These are phyloP conservation scores for Actinemys pallida DNA, from an alignment of 2,113 vertebrate genomes.

Conservation along the genomic window DNA sequence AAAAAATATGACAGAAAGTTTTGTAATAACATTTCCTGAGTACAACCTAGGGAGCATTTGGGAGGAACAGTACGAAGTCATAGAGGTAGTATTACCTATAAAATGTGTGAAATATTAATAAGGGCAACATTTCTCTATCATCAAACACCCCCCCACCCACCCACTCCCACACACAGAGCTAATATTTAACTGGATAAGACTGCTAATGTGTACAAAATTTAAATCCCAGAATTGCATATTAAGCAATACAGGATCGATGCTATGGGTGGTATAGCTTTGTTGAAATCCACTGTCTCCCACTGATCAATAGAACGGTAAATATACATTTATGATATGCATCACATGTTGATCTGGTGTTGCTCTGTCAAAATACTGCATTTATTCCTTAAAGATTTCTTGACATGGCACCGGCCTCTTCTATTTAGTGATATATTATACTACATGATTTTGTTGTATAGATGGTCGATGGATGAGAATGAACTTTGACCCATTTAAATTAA, in stretches of 20 bases:
- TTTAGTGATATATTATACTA: slow-evolving; percentile 49
- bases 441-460: slow-evolving; percentile 70
- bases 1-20: slow-evolving; percentile 72
- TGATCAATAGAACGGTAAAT: slow-evolving; percentile 21
- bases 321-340: not conserved
- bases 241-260: not conserved
- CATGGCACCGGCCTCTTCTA: slow-evolving; percentile 57
- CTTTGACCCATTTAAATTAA: slow-evolving; percentile 82
- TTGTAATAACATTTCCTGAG: slow-evolving; percentile 80
- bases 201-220: not conserved
- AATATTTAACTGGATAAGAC: slow-evolving; percentile 5
- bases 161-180: slow-evolving; percentile 34
- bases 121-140: slow-evolving; percentile 59
- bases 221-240: not conserved
- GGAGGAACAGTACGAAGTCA: slow-evolving; percentile 69
- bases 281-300: slow-evolving; percentile 18
- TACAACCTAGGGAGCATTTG: slow-evolving; percentile 73
- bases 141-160: slow-evolving; percentile 38
- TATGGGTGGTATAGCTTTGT: not conserved
- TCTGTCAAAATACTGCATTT: slow-evolving; percentile 70
- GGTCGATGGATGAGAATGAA: slow-evolving; percentile 78
- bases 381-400: slow-evolving; percentile 67
- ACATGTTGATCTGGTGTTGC: slow-evolving; percentile 23
- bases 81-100: slow-evolving; percentile 56
- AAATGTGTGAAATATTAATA: slow-evolving; percentile 79